Percentiles rank a stretch among this genome's conserved stretches.
phyloP scores from a whole-genome alignment of 2,888 invertebrate species.

The Nomada hirtipes region DNA sequence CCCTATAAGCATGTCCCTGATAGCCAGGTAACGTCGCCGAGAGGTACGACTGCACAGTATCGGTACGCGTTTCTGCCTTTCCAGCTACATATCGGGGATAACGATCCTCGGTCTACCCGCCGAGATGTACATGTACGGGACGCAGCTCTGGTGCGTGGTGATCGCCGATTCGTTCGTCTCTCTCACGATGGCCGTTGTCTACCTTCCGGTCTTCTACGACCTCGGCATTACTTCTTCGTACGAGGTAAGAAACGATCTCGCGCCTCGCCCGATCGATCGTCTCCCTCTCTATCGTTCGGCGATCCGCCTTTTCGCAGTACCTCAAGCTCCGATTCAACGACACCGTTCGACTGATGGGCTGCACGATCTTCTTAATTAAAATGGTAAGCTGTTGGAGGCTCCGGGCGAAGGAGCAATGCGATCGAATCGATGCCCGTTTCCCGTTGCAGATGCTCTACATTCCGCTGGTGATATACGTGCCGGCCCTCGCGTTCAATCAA shows the following conservation, averaged over 20 bases:
- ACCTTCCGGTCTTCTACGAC: conserved; percentile 90
- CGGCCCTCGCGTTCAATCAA: conserved; percentile 94
- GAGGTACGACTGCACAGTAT: no score
- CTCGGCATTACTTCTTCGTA: conserved; percentile 91
- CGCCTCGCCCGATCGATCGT: no score
- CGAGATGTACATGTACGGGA: conserved; percentile 91
- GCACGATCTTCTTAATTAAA: conserved; percentile 89
- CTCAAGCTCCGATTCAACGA: conserved; percentile 88
- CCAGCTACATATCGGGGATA: conserved; percentile 91
- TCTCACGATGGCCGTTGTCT: conserved; percentile 88
- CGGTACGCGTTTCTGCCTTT: conserved; percentile 74
- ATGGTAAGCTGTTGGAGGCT: conserved; percentile 84
- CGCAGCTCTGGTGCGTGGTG: conserved; percentile 89
- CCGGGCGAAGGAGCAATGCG: neutral
- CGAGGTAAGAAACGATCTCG: conserved; percentile 86
- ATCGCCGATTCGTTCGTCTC: conserved; percentile 89
- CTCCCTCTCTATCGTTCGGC: no score
- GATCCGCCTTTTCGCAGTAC: conserved; percentile 85
- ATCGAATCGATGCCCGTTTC: neutral
- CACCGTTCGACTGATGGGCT: conserved; percentile 89
- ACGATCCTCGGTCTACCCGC: conserved; percentile 90
- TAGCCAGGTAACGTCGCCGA: conserved; percentile 87
- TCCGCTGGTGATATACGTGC: conserved; percentile 95
- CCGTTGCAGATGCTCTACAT: conserved; percentile 87
- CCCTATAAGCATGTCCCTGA: conserved; percentile 91